phyloP scores from a whole-genome alignment of 2,113 vertebrate genomes.

The Notarius quadriscutis region DNA sequence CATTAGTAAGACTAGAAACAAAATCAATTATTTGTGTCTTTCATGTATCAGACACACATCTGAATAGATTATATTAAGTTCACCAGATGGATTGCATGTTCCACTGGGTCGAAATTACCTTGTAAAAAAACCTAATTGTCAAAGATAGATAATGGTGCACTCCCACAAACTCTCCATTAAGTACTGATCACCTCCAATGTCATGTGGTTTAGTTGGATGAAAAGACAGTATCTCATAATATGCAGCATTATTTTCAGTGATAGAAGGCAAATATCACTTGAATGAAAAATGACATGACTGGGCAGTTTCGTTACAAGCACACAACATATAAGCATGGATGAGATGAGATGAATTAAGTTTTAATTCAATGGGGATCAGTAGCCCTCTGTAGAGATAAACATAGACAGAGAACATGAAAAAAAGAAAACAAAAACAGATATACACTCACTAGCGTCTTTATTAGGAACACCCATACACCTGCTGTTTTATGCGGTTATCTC shows the following conservation, averaged over 20 bases:
- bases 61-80: constrained; percentile 8
- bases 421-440: neutral
- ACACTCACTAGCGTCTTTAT: too few species aligned
- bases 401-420: neutral
- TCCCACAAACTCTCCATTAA: constrained; percentile 34
- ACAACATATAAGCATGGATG: constrained; percentile 17
- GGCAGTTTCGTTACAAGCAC: constrained; percentile 36
- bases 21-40: constrained; percentile 29
- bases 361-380: constrained; percentile 30
- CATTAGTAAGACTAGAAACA: constrained; percentile 24
- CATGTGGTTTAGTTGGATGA: constrained; percentile 36
- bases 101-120: constrained; percentile 24
- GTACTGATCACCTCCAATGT: constrained; percentile 33
- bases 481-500: too few species aligned
- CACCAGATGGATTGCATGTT: constrained; percentile 17
- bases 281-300: constrained; percentile 32
- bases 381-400: constrained; percentile 41
- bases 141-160: constrained; percentile 17
- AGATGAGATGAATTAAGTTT: constrained; percentile 22
- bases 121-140: constrained; percentile 19
- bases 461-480: too few species aligned
- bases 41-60: constrained; percentile 15
- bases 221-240: constrained; percentile 32
- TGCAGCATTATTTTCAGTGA: constrained; percentile 53
- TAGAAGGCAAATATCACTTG: constrained; percentile 38